Conservation (phyloP, 2,113 vertebrate genomes). For the Bubo scandiacus region DNA sequence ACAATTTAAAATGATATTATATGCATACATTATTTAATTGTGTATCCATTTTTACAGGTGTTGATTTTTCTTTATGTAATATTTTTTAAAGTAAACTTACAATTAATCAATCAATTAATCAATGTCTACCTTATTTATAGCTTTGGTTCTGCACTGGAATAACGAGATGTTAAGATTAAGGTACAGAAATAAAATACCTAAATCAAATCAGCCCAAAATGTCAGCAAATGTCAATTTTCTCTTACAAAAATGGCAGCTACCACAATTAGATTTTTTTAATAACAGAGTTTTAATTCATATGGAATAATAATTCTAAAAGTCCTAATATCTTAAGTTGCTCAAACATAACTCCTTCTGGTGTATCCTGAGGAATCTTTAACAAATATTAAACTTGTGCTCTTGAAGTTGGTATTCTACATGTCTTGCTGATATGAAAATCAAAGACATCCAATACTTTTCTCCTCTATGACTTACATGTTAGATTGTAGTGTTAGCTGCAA, state of each 20-base stretch:
- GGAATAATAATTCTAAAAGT: not conserved
- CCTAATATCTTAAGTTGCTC: not conserved
- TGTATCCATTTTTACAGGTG: not conserved
- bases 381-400: not conserved
- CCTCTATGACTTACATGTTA: not conserved
- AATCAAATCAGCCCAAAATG: not conserved
- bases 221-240: not conserved
- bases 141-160: not conserved
- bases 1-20: not conserved
- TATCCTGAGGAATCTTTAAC: not conserved
- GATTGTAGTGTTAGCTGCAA: not conserved
- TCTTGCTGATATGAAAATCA: not conserved
- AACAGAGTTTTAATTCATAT: not conserved
- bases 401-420: not conserved
- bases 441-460: not conserved
- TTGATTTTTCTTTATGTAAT: not conserved
- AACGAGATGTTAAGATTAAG: not conserved
- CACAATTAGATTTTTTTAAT: not conserved
- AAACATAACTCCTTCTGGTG: not conserved
- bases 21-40: not conserved
- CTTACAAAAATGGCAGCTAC: not conserved
- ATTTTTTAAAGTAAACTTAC: not conserved
- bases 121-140: not conserved
- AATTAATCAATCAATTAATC: not conserved
- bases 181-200: not conserved